phyloP scores from a whole-genome alignment of 2,888 invertebrate species.

The Melanostoma mellinum region DNA sequence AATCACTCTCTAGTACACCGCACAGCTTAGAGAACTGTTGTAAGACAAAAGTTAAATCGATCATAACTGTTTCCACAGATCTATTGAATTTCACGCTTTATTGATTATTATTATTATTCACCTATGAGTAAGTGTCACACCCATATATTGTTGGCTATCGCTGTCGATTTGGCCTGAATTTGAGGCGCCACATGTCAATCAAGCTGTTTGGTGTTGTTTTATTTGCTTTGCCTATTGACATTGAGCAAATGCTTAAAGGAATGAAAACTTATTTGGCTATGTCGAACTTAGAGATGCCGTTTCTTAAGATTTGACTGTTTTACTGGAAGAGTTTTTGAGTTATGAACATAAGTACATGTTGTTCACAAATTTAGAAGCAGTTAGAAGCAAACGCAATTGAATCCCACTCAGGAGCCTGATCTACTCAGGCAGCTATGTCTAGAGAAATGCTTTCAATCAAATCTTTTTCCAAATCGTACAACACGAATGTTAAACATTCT shows the following conservation, averaged over 20 bases:
- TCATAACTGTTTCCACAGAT: conserved; percentile 14
- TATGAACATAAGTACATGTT: too few relatives aligned
- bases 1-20: too few relatives aligned
- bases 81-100: conserved; percentile 49
- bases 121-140: conserved; percentile 22
- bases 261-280: background rate
- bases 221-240: conserved; percentile 6
- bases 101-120: conserved; percentile 2
- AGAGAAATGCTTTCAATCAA: too few relatives aligned
- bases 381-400: too few relatives aligned
- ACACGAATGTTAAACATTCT: too few relatives aligned
- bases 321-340: too few relatives aligned
- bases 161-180: conserved; percentile 10
- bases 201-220: background rate
- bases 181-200: conserved; percentile 46
- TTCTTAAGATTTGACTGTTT: too few relatives aligned
- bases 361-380: too few relatives aligned
- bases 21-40: background rate
- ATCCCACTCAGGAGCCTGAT: too few relatives aligned
- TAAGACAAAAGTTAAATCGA: conserved; percentile 1
- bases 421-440: too few relatives aligned
- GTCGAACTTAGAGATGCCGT: too few relatives aligned
- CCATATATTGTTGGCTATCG: background rate
- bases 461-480: too few relatives aligned
- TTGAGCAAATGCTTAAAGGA: background rate